Evolutionary conservation across 2,888 invertebrate species (phyloP).

Genomic region (Neelides folsomi): DNA sequence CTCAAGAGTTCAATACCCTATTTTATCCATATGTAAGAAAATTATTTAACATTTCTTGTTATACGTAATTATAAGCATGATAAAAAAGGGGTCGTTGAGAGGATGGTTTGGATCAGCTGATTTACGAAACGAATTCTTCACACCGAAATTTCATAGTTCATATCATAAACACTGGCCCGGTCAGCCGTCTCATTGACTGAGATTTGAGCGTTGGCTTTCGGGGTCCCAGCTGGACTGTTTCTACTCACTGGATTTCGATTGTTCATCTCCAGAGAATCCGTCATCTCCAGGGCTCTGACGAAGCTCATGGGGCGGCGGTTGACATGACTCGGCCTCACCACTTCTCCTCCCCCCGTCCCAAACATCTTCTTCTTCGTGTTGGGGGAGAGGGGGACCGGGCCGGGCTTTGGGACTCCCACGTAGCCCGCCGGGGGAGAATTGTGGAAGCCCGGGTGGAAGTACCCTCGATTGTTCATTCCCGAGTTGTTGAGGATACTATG

Average conservation of each 20-base stretch:
- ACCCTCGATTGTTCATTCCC: conserved; percentile 34
- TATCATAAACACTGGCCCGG: conserved; percentile 80
- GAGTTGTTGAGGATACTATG: conserved; percentile 35
- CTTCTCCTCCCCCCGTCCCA: conserved; percentile 38
- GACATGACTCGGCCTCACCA: conserved; percentile 42
- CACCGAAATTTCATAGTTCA: conserved; percentile 91
- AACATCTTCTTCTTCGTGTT: conserved; percentile 45
- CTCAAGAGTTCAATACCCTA: too few relatives aligned
- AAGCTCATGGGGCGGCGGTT: conserved; percentile 73
- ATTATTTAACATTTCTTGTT: neutral
- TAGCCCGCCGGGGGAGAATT: conserved; percentile 9
- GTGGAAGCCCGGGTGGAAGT: conserved; percentile 15
- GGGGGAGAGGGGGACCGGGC: conserved; percentile 57
- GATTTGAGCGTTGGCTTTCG: conserved; percentile 27
- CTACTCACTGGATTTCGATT: conserved; percentile 25
- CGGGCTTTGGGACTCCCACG: conserved; percentile 34
- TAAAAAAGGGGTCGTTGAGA: conserved; percentile 3
- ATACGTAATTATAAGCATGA: neutral
- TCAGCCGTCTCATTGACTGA: conserved; percentile 52
- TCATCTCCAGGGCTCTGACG: conserved; percentile 77
- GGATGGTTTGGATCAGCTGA: neutral
- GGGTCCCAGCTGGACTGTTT: conserved; percentile 30
- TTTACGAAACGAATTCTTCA: conserved; percentile 44
- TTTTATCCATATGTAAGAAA: too few relatives aligned
- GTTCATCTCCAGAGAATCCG: conserved; percentile 69